Percentiles rank a stretch among this genome's conserved stretches.
Evolutionary conservation across 1,140 invertebrate species (phyloP).

Genomic region (Neoseiulus cucumeris): DNA sequence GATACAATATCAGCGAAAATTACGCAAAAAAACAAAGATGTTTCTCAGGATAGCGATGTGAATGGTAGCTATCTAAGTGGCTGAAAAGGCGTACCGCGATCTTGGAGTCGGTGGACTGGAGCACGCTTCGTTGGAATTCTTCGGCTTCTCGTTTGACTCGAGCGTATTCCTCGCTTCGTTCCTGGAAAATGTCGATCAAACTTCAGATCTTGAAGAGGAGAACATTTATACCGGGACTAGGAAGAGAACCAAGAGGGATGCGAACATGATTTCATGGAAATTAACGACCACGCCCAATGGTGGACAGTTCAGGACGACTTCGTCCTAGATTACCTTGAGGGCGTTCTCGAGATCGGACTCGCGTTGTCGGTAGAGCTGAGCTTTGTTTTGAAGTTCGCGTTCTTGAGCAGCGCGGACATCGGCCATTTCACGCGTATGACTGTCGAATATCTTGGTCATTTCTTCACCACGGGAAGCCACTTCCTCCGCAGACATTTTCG

Average conservation of each 20-base stretch:
- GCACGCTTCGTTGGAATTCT: not conserved
- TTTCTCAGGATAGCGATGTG: too few relatives aligned
- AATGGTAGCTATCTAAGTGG: too few relatives aligned
- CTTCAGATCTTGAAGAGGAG: too few relatives aligned
- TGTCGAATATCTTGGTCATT: slow-evolving; percentile 2
- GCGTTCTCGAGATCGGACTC: not conserved
- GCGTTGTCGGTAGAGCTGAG: not conserved
- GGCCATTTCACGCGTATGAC: not conserved
- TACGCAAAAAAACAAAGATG: too few relatives aligned
- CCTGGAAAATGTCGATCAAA: not conserved
- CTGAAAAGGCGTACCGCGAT: slow-evolving; percentile 1
- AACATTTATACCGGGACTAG: too few relatives aligned
- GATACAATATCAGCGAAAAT: too few relatives aligned
- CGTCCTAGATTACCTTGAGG: not conserved
- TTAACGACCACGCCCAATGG: too few relatives aligned
- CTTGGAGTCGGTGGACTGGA: slow-evolving; percentile 1
- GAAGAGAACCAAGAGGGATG: too few relatives aligned
- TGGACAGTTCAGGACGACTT: too few relatives aligned
- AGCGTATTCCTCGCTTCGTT: not conserved
- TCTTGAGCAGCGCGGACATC: not conserved
- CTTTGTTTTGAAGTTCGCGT: not conserved
- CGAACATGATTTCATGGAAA: too few relatives aligned
- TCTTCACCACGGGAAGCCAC: not conserved
- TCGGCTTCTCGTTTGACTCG: slow-evolving; percentile 6
- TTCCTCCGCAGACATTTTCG: slow-evolving; percentile 1